Evolutionary conservation across 2,888 invertebrate species (phyloP), one percentile per base, ranked within the genome.

Genomic region (Tetrapedia diversipes): DNA sequence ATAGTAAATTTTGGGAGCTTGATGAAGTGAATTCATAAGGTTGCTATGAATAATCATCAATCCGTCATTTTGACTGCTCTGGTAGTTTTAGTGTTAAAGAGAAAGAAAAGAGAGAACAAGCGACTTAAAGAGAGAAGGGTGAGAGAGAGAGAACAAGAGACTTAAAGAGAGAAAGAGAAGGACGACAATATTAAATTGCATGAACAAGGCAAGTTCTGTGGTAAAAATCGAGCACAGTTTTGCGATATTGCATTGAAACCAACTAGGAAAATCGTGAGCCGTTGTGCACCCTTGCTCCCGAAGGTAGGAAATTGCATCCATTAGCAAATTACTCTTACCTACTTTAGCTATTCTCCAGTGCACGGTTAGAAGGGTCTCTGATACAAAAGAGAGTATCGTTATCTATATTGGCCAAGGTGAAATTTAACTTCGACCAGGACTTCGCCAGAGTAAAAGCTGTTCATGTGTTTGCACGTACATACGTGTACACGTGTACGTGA

Each of bases 261-360:
- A 39, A 24, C 8, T 32, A 1, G 8, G 27, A 29, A 63, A 74
- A 80, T 71, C 49, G 57, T 37, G 61, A 80, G 57, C 43, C 29
- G 37, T 19, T 24, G 34, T 29, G 27, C 19, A 37, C n/a, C 10
- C 39, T 43, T 47, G 56, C 43, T 49, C 41, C n/a, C 51, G 47
- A 73, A 68, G 53, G 16, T 70, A 75, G 75, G 57, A 80, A 83
- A 81, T 83, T 83, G 73, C 83, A 79, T 83, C 76, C 83, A 83
- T 83, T 83, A 83, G 81, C 69, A 78, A 83, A 83, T 83, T 83
- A 80, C 69, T 57, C 66, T 74, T 77, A 71, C 70, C 73, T 76
- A 77, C 63, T 73, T 77, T 64, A 49, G 53, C 63, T 51, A 69
- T 27, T 22, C 51, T 57, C 37, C 59, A 45, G 14, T 27, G 4